Conservation (phyloP, 2,888 invertebrate species). For the Empis stercorea region DNA sequence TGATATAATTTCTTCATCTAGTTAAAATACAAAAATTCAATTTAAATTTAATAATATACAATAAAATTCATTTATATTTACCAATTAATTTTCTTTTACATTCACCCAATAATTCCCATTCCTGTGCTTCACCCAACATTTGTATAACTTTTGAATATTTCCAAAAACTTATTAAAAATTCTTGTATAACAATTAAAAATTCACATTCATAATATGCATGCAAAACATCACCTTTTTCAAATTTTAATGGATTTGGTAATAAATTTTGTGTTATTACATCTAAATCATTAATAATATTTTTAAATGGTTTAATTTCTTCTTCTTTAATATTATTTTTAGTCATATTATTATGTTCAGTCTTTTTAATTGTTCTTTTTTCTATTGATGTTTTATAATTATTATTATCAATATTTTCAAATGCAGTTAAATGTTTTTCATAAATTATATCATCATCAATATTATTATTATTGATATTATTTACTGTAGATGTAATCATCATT, state of each 20-base stretch:
- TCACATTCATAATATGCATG: conserved; percentile 30
- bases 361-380: no score
- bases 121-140: conserved; percentile 18
- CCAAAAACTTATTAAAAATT: conserved; percentile 28
- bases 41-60: not conserved
- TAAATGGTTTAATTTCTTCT: not conserved
- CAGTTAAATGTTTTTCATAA: not conserved
- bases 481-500: conserved; percentile 10
- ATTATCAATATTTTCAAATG: not conserved
- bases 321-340: not conserved
- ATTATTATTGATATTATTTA: conserved; percentile 10
- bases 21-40: not conserved
- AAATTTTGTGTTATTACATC: conserved; percentile 8
- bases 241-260: conserved; percentile 26
- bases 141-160: conserved; percentile 28
- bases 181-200: conserved; percentile 29
- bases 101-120: conserved; percentile 28
- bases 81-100: conserved; percentile 24
- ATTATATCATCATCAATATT: conserved; percentile 16
- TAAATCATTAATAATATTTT: conserved; percentile 2
- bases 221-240: conserved; percentile 24
- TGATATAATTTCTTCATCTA: conserved; percentile 27
- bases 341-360: no score
- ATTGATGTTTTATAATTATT: no score
- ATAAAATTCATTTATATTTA: conserved; percentile 13